Conservation (phyloP, 2,888 invertebrate genomes). For the Sipha maydis region DNA sequence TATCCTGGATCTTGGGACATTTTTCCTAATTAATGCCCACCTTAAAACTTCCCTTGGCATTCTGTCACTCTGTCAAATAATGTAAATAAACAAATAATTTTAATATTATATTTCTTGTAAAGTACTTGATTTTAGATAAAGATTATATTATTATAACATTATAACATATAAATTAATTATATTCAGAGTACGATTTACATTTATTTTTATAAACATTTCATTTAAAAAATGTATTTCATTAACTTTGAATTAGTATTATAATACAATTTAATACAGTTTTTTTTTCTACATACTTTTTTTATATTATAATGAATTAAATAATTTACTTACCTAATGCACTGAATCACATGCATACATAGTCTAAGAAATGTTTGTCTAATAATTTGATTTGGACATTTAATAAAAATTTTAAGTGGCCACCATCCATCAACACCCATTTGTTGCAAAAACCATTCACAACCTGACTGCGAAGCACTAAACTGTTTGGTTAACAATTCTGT, state of each 20-base stretch:
- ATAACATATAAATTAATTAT: not conserved
- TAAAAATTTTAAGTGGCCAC: conserved; percentile 93
- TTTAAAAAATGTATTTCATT: too few relatives aligned
- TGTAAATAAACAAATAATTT: too few relatives aligned
- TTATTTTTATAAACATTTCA: too few relatives aligned
- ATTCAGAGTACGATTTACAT: too few relatives aligned
- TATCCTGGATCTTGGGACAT: too few relatives aligned
- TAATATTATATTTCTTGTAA: not conserved
- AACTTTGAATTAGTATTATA: too few relatives aligned
- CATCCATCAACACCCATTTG: conserved; percentile 93
- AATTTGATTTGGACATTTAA: conserved; percentile 97
- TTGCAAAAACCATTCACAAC: conserved; percentile 91
- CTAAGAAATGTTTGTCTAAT: conserved; percentile 97
- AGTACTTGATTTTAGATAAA: not conserved
- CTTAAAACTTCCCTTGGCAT: too few relatives aligned
- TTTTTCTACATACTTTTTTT: not conserved
- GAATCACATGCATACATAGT: conserved; percentile 93
- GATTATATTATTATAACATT: not conserved
- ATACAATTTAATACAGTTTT: too few relatives aligned
- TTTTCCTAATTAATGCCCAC: too few relatives aligned
- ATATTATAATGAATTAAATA: not conserved
- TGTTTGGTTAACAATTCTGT: conserved; percentile 94
- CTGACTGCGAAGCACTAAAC: conserved; percentile 89
- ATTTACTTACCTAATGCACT: conserved; percentile 78
- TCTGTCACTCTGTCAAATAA: too few relatives aligned